Conservation (phyloP, 64 coral and sea anemone species). For the Actinia tenebrosa region DNA sequence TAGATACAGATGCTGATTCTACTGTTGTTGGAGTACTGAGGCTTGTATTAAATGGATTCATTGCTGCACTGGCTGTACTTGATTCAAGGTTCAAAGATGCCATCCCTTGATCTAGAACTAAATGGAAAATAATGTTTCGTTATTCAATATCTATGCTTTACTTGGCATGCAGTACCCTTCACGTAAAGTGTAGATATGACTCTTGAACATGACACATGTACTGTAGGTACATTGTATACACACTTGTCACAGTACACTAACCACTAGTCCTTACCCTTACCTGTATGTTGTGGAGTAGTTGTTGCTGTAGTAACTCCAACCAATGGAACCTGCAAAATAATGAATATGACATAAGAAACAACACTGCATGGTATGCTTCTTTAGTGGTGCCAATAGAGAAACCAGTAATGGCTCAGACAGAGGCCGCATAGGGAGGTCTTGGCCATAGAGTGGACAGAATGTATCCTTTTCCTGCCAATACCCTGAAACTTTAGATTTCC, state of each 20-base stretch:
- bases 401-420: no score
- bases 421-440: no score
- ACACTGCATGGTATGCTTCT: background rate
- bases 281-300: background rate
- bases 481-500: no score
- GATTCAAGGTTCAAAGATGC: conserved; percentile 53
- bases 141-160: background rate
- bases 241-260: no score
- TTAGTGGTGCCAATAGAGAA: background rate
- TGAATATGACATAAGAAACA: background rate
- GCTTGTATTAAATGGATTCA: conserved; percentile 68
- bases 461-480: no score
- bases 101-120: conserved; percentile 77
- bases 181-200: no score
- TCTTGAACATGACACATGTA: no score
- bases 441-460: no score
- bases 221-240: no score
- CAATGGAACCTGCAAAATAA: conserved; percentile 27
- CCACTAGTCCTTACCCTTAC: background rate
- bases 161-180: no score
- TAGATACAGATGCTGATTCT: background rate
- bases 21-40: conserved; percentile 24
- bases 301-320: conserved; percentile 1
- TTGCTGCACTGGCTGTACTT: conserved; percentile 53
- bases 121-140: background rate